phyloP scores from a whole-genome alignment of 2,113 vertebrate species.

The Percopsis transmontana region DNA sequence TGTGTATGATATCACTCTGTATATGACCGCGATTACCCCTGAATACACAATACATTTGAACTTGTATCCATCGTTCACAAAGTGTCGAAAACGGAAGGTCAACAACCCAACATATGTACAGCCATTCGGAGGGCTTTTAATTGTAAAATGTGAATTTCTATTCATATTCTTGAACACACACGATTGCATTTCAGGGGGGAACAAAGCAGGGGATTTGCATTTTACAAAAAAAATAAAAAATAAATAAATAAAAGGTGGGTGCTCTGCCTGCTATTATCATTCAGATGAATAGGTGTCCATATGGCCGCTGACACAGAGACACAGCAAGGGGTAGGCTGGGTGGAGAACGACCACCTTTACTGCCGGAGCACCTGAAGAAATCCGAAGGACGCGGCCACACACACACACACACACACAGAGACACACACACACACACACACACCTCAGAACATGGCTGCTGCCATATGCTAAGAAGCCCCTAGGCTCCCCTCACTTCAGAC shows the following conservation, averaged over 20 bases:
- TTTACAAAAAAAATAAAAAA: not conserved
- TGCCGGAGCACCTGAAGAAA: slow-evolving; percentile 51
- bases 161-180: too few relatives aligned
- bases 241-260: not conserved
- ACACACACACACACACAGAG: slow-evolving; percentile 25
- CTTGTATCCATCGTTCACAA: too few relatives aligned
- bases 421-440: slow-evolving; percentile 43
- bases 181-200: too few relatives aligned
- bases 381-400: not conserved
- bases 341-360: slow-evolving; percentile 42
- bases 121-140: too few relatives aligned
- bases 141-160: too few relatives aligned
- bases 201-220: too few relatives aligned
- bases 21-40: too few relatives aligned
- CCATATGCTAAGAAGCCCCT: slow-evolving; percentile 64
- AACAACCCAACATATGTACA: too few relatives aligned
- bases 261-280: slow-evolving; percentile 22
- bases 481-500: slow-evolving; percentile 59
- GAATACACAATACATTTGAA: too few relatives aligned
- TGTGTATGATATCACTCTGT: too few relatives aligned
- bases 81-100: too few relatives aligned
- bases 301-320: slow-evolving; percentile 47
- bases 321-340: slow-evolving; percentile 24
- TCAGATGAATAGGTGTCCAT: slow-evolving; percentile 41
- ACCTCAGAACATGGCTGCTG: slow-evolving; percentile 34